A percentile compares a stretch with the other conserved stretches of the same genome.
Evolutionary conservation across 1,140 invertebrate species (phyloP).

Genomic region (Cataglyphis hispanica): DNA sequence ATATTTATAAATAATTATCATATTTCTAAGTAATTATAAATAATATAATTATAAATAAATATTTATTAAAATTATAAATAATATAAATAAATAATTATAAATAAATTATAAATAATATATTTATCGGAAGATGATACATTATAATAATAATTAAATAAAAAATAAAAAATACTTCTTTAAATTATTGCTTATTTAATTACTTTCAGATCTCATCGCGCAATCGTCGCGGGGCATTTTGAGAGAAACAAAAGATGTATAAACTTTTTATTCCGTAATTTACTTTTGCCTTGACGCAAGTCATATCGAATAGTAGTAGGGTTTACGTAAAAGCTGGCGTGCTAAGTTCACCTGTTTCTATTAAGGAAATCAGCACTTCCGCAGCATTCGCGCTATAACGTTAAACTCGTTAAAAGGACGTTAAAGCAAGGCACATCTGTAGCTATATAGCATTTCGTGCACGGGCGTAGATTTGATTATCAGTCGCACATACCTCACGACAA

Average conservation of each 20-base stretch:
- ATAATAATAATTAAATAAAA: not conserved
- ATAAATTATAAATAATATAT: not conserved
- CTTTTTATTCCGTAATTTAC: not conserved
- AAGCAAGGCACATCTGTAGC: slow-evolving; percentile 13
- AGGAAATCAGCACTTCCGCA: slow-evolving; percentile 3
- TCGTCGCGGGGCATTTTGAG: not conserved
- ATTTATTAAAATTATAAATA: too few species aligned
- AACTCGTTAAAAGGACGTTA: slow-evolving; percentile 34
- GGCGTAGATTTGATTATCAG: slow-evolving; percentile 52
- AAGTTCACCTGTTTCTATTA: not conserved
- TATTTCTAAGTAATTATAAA: not conserved
- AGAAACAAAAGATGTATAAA: not conserved
- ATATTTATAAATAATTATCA: too few species aligned
- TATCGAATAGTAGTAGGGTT: not conserved
- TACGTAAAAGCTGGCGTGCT: not conserved
- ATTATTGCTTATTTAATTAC: not conserved
- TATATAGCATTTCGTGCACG: slow-evolving; percentile 6
- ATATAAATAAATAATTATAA: too few species aligned
- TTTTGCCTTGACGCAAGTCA: not conserved
- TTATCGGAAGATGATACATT: not conserved
- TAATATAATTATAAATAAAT: too few species aligned
- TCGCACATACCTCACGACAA: slow-evolving; percentile 1
- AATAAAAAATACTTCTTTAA: not conserved
- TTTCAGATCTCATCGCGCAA: not conserved
- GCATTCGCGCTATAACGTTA: not conserved